Evolutionary conservation across 92 coral and sea anemone species (phyloP).

Genomic region (Actinernus sp.): DNA sequence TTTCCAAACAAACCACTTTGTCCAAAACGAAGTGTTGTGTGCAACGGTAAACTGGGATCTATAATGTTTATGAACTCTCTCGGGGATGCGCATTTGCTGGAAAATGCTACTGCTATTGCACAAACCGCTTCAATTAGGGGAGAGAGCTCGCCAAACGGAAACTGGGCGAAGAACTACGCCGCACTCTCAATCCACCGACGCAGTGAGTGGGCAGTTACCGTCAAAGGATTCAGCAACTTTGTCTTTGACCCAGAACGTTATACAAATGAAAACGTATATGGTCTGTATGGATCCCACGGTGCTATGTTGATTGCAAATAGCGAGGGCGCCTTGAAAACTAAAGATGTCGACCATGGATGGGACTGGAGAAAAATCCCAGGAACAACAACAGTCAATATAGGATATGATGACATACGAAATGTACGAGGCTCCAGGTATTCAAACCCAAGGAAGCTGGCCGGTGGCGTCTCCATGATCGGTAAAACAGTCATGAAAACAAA

Average conservation of each 20-base stretch:
- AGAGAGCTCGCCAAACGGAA: slow-evolving; percentile 23
- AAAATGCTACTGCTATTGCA: slow-evolving; percentile 6
- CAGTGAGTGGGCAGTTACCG: slow-evolving; percentile 42
- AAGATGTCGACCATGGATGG: slow-evolving; percentile 39
- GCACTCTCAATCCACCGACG: slow-evolving; percentile 52
- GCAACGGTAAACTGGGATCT: slow-evolving; percentile 12
- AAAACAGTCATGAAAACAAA: not conserved
- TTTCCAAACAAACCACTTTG: not conserved
- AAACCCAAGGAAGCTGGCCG: slow-evolving; percentile 24
- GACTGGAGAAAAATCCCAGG: slow-evolving; percentile 46
- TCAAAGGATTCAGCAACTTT: slow-evolving; percentile 34
- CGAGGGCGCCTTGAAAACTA: slow-evolving; percentile 18
- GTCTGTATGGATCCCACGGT: slow-evolving; percentile 33
- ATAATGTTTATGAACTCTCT: slow-evolving; percentile 31
- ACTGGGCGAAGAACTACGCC: slow-evolving; percentile 50
- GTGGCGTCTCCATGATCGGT: slow-evolving; percentile 30
- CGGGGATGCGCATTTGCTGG: slow-evolving; percentile 30
- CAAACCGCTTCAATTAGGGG: not conserved
- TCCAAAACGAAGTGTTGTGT: not conserved
- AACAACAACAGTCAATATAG: slow-evolving; percentile 15
- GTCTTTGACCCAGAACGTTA: slow-evolving; percentile 30
- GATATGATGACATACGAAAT: not conserved
- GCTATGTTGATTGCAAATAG: slow-evolving; percentile 38
- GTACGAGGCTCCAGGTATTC: slow-evolving; percentile 27
- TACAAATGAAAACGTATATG: slow-evolving; percentile 24